Evolutionary conservation across 2,888 invertebrate species (phyloP).

Genomic region (Patella depressa): DNA sequence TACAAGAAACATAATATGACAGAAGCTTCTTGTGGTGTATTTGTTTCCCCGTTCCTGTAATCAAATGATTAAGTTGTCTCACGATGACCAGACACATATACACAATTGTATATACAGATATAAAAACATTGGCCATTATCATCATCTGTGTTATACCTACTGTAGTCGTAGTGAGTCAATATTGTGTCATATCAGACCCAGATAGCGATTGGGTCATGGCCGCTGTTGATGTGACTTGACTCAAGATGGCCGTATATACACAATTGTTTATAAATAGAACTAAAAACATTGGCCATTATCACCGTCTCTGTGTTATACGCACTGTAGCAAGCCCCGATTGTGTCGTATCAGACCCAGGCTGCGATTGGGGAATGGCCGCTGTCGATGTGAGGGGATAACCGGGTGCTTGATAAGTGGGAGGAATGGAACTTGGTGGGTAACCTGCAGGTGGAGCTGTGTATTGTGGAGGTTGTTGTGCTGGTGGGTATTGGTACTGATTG

Average conservation of each 20-base stretch:
- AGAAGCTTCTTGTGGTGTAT: too few species aligned
- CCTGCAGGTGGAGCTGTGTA: slow-evolving; percentile 17
- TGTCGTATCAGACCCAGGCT: slow-evolving; percentile 28
- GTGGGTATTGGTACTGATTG: slow-evolving; percentile 25
- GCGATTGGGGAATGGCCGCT: slow-evolving; percentile 21
- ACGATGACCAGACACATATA: neutral
- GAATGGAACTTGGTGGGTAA: slow-evolving; percentile 30
- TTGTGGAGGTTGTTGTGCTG: slow-evolving; percentile 35
- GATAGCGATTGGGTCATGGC: slow-evolving; percentile 15
- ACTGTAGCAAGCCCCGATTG: slow-evolving; percentile 42
- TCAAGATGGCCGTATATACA: neutral
- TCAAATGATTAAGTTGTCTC: too few species aligned
- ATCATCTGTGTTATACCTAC: slow-evolving; percentile 44
- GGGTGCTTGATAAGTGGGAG: slow-evolving; percentile 27
- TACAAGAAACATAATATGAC: too few species aligned
- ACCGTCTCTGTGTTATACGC: slow-evolving; percentile 41
- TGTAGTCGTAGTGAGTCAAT: slow-evolving; percentile 42
- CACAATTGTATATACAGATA: neutral
- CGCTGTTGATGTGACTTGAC: too few species aligned
- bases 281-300: neutral
- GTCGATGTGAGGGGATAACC: slow-evolving; percentile 34
- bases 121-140: neutral
- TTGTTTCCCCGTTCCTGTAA: too few species aligned
- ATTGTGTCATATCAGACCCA: slow-evolving; percentile 28
- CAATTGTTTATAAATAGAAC: neutral